These are phyloP conservation scores for Uloborus diversus DNA, from an alignment of 1,140 invertebrate genomes.

Conservation along the genomic window DNA sequence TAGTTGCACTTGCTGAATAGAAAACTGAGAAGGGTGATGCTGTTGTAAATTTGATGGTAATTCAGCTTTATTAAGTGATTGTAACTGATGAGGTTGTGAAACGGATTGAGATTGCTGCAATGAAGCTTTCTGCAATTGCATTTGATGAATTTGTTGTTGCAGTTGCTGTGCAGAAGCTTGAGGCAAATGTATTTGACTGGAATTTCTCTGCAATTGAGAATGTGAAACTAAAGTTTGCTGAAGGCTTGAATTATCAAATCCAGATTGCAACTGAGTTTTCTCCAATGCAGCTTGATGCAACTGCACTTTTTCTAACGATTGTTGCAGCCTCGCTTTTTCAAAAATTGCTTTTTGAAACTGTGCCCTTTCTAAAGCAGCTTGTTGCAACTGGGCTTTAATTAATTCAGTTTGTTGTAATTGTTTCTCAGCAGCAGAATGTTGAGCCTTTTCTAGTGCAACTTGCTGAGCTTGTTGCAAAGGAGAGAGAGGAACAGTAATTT, in stretches of 20 bases:
- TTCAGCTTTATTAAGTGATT: slow-evolving; percentile 19
- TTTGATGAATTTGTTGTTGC: slow-evolving; percentile 28
- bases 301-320: slow-evolving; percentile 34
- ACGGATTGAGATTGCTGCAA: not conserved
- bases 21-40: slow-evolving; percentile 57
- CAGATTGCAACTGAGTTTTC: slow-evolving; percentile 24
- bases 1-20: slow-evolving; percentile 48
- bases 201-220: slow-evolving; percentile 1
- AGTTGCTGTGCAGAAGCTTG: slow-evolving; percentile 2
- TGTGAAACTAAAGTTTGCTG: slow-evolving; percentile 1
- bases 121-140: slow-evolving; percentile 34
- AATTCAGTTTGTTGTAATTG: slow-evolving; percentile 40
- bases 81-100: slow-evolving; percentile 2
- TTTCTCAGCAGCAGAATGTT: slow-evolving; percentile 41
- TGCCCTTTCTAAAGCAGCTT: slow-evolving; percentile 30
- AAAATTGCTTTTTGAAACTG: slow-evolving; percentile 8
- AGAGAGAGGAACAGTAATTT: slow-evolving; percentile 65
- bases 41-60: slow-evolving; percentile 16
- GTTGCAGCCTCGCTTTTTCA: slow-evolving; percentile 33
- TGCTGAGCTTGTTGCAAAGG: slow-evolving; percentile 43
- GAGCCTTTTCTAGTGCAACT: slow-evolving; percentile 26
- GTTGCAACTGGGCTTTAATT: slow-evolving; percentile 43
- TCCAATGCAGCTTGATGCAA: slow-evolving; percentile 17
- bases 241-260: no score
- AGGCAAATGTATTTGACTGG: not conserved